A percentile compares a stretch with the other conserved stretches of the same genome.
Evolutionary conservation across 2,797 vertebrate genomes (phyloP).

Genomic region (Hyperoplus lanceolatus): DNA sequence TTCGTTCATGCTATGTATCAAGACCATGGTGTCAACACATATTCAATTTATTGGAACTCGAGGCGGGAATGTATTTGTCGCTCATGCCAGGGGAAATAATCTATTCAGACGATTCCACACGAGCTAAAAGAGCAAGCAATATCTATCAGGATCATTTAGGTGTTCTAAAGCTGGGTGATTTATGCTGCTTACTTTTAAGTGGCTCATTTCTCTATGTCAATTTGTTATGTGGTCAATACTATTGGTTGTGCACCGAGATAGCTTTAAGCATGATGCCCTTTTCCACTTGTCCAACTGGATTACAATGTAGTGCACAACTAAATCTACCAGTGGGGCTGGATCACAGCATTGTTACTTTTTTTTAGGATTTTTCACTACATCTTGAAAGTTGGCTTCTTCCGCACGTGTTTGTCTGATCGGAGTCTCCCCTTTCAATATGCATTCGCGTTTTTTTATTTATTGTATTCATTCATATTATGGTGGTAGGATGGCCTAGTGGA

Average conservation of each 20-base stretch:
- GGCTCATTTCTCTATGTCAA: slow-evolving; percentile 33
- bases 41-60: slow-evolving; percentile 42
- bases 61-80: slow-evolving; percentile 45
- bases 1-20: slow-evolving; percentile 52
- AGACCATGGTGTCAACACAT: slow-evolving; percentile 68
- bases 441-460: slow-evolving; percentile 62
- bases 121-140: slow-evolving; percentile 8
- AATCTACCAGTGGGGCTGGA: slow-evolving; percentile 38
- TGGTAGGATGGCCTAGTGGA: too few species aligned
- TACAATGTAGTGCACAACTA: not conserved
- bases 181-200: slow-evolving; percentile 37
- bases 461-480: too few species aligned
- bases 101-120: slow-evolving; percentile 22
- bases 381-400: slow-evolving; percentile 34
- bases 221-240: slow-evolving; percentile 38
- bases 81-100: slow-evolving; percentile 54
- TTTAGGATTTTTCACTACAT: slow-evolving; percentile 39
- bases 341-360: slow-evolving; percentile 16
- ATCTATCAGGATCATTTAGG: slow-evolving; percentile 41
- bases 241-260: not conserved
- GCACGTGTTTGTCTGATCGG: slow-evolving; percentile 54
- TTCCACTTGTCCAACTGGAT: not conserved
- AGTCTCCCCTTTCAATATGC: slow-evolving; percentile 40
- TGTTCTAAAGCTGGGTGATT: slow-evolving; percentile 42
- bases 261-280: slow-evolving; percentile 13